These are phyloP conservation scores for Ceratosolen fusciceps DNA, from an alignment of 1,140 invertebrate genomes.

Conservation along the genomic window DNA sequence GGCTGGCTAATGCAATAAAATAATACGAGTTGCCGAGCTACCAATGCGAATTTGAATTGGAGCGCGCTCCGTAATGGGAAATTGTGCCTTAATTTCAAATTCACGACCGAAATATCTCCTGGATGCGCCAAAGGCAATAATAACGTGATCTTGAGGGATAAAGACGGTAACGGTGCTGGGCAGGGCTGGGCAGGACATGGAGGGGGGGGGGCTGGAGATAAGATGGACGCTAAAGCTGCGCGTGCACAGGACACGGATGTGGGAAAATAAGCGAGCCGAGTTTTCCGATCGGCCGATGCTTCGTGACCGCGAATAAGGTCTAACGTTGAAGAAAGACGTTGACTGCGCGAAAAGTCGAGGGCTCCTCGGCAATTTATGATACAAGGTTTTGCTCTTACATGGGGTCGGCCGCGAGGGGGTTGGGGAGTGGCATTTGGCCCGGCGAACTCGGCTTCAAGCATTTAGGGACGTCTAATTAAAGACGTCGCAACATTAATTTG, in stretches of 20 bases:
- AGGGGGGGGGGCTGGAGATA: no score
- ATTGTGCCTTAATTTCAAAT: neutral
- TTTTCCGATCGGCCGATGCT: neutral
- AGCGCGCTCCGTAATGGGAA: neutral
- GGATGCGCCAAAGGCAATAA: no score
- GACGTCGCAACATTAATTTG: conserved; percentile 55
- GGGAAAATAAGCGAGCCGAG: no score
- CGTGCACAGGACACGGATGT: neutral
- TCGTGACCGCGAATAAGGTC: neutral
- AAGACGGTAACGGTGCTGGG: no score
- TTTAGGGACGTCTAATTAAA: conserved; percentile 59
- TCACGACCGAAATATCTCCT: no score
- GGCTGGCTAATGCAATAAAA: no score
- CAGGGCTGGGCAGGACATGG: no score
- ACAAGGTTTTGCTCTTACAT: neutral
- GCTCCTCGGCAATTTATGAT: neutral
- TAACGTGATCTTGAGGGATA: no score
- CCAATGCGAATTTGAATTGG: neutral
- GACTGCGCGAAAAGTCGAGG: no score
- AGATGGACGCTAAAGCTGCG: no score
- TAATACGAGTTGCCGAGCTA: no score
- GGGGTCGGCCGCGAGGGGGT: neutral
- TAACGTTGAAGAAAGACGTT: neutral
- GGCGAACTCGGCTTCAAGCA: neutral
- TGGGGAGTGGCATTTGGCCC: conserved; percentile 15